phyloP scores from a whole-genome alignment of 2,888 invertebrate genomes.

The Aphelenchoides bicaudatus region DNA sequence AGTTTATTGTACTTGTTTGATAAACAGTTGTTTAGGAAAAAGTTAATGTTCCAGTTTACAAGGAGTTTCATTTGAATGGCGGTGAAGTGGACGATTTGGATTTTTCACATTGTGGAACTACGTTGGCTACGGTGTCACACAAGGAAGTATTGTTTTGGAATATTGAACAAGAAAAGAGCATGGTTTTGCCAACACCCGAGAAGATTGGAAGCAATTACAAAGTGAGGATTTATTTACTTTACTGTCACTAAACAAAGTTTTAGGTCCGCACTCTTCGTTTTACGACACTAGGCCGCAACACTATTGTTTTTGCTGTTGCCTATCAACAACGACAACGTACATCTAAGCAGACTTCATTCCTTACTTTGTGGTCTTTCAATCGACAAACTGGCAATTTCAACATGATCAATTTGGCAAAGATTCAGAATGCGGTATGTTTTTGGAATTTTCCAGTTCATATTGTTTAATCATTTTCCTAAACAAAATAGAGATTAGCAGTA shows the following conservation, averaged over 20 bases:
- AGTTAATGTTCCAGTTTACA: too few relatives aligned
- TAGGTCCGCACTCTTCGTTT: slow-evolving; percentile 49
- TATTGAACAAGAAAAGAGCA: slow-evolving; percentile 13
- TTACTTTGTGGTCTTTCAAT: slow-evolving; percentile 45
- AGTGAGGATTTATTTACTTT: slow-evolving; percentile 6
- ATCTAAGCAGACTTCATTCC: slow-evolving; percentile 39
- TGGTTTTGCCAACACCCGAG: slow-evolving; percentile 4
- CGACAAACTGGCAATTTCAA: too few relatives aligned
- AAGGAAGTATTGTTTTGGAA: slow-evolving; percentile 12
- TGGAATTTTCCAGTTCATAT: background rate
- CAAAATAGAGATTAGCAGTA: too few relatives aligned
- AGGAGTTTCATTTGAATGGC: slow-evolving; percentile 8
- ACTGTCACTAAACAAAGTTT: slow-evolving; percentile 23
- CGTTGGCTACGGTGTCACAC: slow-evolving; percentile 16
- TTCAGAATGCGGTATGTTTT: slow-evolving; percentile 5
- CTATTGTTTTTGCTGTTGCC: slow-evolving; percentile 41
- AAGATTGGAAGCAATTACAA: slow-evolving; percentile 5
- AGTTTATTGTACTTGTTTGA: too few relatives aligned
- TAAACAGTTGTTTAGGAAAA: too few relatives aligned
- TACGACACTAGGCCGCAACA: slow-evolving; percentile 32
- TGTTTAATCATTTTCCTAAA: background rate
- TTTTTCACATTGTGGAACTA: slow-evolving; percentile 36
- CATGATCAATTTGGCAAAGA: background rate
- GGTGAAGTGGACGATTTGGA: slow-evolving; percentile 37
- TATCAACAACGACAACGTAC: slow-evolving; percentile 45